These are phyloP conservation scores for Tragelaphus buxtoni DNA, from an alignment of 2,113 vertebrate species.

Conservation along the genomic window DNA sequence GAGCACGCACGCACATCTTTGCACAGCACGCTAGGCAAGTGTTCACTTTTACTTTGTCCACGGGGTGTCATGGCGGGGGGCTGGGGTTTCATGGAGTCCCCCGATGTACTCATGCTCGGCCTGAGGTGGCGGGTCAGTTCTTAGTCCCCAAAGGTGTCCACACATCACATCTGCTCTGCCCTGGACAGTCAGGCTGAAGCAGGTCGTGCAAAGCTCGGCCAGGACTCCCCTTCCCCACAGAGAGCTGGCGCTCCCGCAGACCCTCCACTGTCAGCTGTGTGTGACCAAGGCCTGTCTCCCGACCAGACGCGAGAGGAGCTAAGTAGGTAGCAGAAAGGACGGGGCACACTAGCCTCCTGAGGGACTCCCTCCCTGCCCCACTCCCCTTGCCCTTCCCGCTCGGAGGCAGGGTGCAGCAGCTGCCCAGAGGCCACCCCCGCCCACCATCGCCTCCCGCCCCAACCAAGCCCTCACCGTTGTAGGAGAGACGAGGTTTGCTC, in stretches of 20 bases:
- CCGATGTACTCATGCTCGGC: neutral
- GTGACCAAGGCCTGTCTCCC: neutral
- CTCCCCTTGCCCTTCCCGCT: neutral
- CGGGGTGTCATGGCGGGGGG: neutral
- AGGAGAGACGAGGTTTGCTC: slow-evolving; percentile 99
- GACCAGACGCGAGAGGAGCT: neutral
- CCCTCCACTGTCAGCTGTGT: neutral
- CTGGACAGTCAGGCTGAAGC: neutral
- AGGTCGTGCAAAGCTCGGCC: neutral
- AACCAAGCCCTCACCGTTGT: slow-evolving; percentile 88
- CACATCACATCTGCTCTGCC: fast-evolving
- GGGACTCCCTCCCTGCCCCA: neutral
- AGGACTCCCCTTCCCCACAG: neutral
- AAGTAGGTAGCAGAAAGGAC: neutral
- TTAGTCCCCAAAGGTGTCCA: neutral
- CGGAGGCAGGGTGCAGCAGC: neutral
- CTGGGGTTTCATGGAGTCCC: neutral
- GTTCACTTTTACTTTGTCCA: neutral
- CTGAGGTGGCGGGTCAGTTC: neutral
- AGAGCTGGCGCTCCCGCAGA: fast-evolving
- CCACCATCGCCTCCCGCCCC: neutral
- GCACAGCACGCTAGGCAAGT: fast-evolving
- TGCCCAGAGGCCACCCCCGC: neutral
- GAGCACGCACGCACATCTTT: neutral
- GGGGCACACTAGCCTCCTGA: neutral